Base-by-base conservation (phyloP, 2,888 invertebrate species). In the Elysia crispata region DNA sequence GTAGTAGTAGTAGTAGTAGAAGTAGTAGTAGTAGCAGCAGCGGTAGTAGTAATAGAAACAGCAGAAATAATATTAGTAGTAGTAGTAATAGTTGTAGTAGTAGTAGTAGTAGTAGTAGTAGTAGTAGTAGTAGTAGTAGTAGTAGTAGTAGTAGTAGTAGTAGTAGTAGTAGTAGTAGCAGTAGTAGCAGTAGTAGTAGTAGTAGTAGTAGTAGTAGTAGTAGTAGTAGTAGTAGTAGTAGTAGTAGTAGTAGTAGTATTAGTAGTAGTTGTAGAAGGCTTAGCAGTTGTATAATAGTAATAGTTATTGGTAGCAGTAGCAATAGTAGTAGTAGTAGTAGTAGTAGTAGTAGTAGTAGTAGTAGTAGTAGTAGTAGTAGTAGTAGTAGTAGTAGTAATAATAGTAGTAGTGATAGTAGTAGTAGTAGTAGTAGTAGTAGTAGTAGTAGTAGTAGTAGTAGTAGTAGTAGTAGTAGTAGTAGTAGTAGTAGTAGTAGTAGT, bases 401-500 rank as follows among this genome's bases (percentile, higher is more conserved):
- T 23, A 64, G 23, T 23, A 64, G 23, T 23, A 64, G 23, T 64
- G 23, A 23, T 64, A 64, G 23, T 64, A 64, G 23, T 64, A 64
- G 23, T 23, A 64, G 23, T 23, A 64, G 23, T 23, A 64, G 23
- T 23, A 64, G 23, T 64, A 64, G 23, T 20, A 64, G 23, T 64
- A 54, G 54, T 54, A 54, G 54, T 54, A 54, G 54, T 54, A 54
- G 54, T 54, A 54, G 54, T 18, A 54, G 54, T 18, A 54, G 54
- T 18, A 54, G 54, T 54, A 54, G 54, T 54, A 54, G 54, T 54
- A 54, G 54, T 54, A 54, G 54, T 18, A 54, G 54, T 18, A 54
- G 54, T 18, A 54, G 72, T 72, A 78, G 78, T 78, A 30, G 72
- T 70, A 3, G 78, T 70, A 18, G 73, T 72, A 23, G 78, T 72